These are phyloP conservation scores for Ischnura elegans DNA, from an alignment of 2,888 invertebrate species.

Conservation along the genomic window DNA sequence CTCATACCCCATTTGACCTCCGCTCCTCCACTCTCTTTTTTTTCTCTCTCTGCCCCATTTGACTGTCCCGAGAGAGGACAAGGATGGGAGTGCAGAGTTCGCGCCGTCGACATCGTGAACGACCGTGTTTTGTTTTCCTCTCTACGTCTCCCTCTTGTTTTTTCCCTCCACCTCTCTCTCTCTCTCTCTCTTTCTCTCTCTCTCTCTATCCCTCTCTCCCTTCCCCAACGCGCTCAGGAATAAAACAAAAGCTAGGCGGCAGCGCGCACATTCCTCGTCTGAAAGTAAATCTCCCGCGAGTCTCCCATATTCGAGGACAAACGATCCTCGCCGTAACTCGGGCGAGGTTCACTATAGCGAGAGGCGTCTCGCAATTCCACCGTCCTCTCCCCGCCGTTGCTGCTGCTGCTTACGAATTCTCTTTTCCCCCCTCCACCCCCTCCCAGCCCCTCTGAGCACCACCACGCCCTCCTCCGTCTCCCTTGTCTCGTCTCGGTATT, in stretches of 20 bases:
- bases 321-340: slow-evolving; percentile 29
- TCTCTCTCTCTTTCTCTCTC: neutral
- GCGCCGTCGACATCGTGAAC: slow-evolving; percentile 6
- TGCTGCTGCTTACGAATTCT: neutral
- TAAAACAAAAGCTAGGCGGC: too few relatives aligned
- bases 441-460: neutral
- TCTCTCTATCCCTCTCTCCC: neutral
- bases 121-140: neutral
- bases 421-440: neutral
- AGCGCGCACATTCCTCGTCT: slow-evolving; percentile 7
- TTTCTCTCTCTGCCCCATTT: neutral
- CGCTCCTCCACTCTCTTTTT: neutral
- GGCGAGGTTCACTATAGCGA: neutral
- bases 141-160: neutral
- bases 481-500: neutral
- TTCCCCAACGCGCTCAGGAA: neutral
- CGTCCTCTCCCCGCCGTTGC: neutral
- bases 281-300: slow-evolving; percentile 54
- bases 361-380: neutral
- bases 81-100: slow-evolving; percentile 21
- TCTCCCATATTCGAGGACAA: slow-evolving; percentile 36
- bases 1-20: neutral
- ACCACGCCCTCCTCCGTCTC: neutral
- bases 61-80: slow-evolving; percentile 30
- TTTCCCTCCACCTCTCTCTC: neutral